Conservation (phyloP, 53 echinoderm and acorn worm genomes). For the Echinometra lucunter region DNA sequence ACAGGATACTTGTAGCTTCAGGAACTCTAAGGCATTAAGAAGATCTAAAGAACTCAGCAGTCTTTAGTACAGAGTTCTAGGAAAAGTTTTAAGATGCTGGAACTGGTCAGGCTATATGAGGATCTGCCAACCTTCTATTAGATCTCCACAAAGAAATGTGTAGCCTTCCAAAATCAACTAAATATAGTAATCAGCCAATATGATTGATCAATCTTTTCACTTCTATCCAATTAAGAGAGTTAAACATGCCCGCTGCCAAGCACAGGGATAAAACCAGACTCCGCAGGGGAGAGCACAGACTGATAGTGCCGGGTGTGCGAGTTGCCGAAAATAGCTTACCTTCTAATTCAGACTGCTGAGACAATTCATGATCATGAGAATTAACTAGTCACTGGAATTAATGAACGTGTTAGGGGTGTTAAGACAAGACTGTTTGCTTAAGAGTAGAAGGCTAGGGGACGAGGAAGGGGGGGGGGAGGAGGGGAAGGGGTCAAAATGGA, state of each 20-base stretch:
- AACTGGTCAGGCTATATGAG: not conserved
- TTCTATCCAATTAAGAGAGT: conserved; percentile 5
- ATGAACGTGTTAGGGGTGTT: not conserved
- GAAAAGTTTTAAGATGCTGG: not conserved
- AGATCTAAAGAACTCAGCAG: not conserved
- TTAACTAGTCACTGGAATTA: conserved; percentile 29
- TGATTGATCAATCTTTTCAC: not conserved
- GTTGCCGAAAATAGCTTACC: conserved; percentile 30
- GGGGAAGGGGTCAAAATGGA: not conserved
- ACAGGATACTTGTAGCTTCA: not conserved
- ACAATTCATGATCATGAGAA: conserved; percentile 60
- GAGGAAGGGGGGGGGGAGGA: not conserved
- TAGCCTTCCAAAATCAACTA: conserved; percentile 5
- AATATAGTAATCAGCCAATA: not conserved
- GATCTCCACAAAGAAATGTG: conserved; percentile 4
- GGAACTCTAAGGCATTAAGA: not conserved
- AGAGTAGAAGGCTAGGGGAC: not conserved
- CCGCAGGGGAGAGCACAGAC: not conserved
- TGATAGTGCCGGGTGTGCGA: not conserved
- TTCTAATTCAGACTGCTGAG: conserved; percentile 47
- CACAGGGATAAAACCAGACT: not conserved
- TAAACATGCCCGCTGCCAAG: not conserved
- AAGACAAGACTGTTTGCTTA: not conserved
- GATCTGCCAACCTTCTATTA: not conserved
- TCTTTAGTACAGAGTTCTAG: not conserved